Evolutionary conservation across 2,888 invertebrate species (phyloP).

Genomic region (Ptilodon capucinus): DNA sequence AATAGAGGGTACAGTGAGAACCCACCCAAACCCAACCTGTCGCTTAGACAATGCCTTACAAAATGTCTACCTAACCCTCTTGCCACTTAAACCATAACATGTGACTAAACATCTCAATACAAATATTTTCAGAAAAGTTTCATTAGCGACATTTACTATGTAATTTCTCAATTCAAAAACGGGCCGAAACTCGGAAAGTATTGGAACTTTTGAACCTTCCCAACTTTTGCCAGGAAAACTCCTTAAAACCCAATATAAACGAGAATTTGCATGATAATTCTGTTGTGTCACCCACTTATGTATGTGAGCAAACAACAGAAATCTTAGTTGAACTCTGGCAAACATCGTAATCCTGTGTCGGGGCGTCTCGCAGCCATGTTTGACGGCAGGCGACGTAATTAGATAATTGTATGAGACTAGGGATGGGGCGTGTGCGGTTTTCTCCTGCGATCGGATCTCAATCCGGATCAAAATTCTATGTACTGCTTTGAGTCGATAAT

Average conservation of each 20-base stretch:
- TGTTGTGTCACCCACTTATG: constrained; percentile 37
- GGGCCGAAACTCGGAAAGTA: neutral
- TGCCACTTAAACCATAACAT: too few species aligned
- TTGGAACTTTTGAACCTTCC: neutral
- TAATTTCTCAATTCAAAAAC: neutral
- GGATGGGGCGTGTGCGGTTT: constrained; percentile 3
- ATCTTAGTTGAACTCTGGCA: constrained; percentile 59
- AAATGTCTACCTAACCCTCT: too few species aligned
- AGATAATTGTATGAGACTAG: constrained; percentile 64
- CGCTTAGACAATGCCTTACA: too few species aligned
- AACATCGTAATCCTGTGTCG: constrained; percentile 59
- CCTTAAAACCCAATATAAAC: constrained; percentile 30
- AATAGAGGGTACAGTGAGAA: too few species aligned
- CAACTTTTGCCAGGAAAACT: neutral
- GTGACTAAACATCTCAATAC: too few species aligned
- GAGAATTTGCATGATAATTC: constrained; percentile 56
- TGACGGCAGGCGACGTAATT: constrained; percentile 54
- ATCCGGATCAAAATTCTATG: neutral
- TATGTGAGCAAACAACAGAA: constrained; percentile 31
- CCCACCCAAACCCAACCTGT: too few species aligned
- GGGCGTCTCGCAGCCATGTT: constrained; percentile 43
- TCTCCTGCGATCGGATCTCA: neutral
- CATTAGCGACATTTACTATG: neutral
- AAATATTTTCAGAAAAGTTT: neutral
- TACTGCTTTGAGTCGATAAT: too few species aligned